phyloP scores from a whole-genome alignment of 2,797 vertebrate species.

The Anguilla obscura region DNA sequence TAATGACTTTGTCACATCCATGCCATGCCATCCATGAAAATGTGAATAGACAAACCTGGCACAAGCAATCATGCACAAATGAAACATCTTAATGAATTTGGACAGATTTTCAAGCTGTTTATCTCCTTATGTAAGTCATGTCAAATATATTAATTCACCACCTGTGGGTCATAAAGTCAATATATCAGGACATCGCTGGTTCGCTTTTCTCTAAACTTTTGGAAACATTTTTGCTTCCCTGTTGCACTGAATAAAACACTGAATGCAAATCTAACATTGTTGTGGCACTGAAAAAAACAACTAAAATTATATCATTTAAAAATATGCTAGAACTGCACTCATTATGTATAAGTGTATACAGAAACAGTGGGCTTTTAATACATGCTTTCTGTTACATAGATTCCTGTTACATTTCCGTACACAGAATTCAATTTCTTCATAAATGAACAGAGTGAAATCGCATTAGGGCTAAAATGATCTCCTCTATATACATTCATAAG shows the following conservation, averaged over 20 bases:
- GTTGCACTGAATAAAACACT: neutral
- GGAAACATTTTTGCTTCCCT: neutral
- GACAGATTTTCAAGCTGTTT: slow-evolving; percentile 56
- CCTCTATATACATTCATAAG: neutral
- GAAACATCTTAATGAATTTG: slow-evolving; percentile 58
- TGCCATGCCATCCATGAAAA: slow-evolving; percentile 52
- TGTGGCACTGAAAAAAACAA: neutral
- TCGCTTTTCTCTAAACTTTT: slow-evolving; percentile 19
- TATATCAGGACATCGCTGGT: slow-evolving; percentile 35
- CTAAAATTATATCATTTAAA: neutral
- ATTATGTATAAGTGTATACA: neutral
- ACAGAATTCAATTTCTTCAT: slow-evolving; percentile 10
- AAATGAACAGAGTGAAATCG: neutral
- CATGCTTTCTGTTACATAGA: neutral
- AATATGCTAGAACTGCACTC: neutral
- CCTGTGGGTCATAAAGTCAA: slow-evolving; percentile 55
- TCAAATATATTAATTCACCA: slow-evolving; percentile 63
- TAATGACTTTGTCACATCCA: slow-evolving; percentile 34
- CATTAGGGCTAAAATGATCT: slow-evolving; percentile 18
- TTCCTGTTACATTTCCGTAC: neutral
- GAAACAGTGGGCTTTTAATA: neutral
- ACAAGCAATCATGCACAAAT: slow-evolving; percentile 51
- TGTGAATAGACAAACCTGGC: slow-evolving; percentile 54
- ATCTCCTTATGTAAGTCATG: slow-evolving; percentile 52
- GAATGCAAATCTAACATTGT: neutral